phyloP scores from a whole-genome alignment of 2,113 vertebrate species.

The Zosterops hypoxanthus region DNA sequence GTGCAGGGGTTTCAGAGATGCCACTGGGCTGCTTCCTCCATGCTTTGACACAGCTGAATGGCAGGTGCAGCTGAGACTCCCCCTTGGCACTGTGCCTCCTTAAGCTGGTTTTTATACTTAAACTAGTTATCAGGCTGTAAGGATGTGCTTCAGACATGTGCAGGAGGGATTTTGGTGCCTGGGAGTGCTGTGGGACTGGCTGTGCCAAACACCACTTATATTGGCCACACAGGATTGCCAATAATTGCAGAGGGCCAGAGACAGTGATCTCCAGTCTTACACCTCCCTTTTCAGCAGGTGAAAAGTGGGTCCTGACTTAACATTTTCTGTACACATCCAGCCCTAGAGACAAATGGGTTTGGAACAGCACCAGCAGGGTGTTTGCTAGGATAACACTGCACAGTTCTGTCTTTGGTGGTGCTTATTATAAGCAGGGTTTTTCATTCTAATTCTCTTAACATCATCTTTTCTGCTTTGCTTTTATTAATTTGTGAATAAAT shows the following conservation, averaged over 20 bases:
- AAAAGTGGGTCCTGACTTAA: fast-evolving
- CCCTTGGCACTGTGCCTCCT: neutral
- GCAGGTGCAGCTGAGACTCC: neutral
- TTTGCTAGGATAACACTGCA: fast-evolving
- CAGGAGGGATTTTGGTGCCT: neutral
- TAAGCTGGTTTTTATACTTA: neutral
- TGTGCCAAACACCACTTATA: fast-evolving
- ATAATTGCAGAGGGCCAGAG: neutral
- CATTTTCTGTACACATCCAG: neutral
- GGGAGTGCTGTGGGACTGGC: neutral
- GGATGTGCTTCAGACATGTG: neutral
- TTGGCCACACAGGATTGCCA: fast-evolving
- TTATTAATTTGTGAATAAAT: neutral
- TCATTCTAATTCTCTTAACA: neutral
- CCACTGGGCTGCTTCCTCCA: neutral
- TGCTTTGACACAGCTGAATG: neutral
- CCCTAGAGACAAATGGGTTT: neutral
- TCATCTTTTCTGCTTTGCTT: neutral
- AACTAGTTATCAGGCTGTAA: neutral
- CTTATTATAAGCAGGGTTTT: neutral
- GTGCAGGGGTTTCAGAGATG: neutral
- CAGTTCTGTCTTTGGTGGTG: neutral
- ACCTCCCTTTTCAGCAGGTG: neutral
- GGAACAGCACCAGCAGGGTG: neutral
- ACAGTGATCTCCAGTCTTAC: neutral